These are phyloP conservation scores for Melanargia galathea DNA, from an alignment of 2,888 invertebrate species.

Conservation along the genomic window DNA sequence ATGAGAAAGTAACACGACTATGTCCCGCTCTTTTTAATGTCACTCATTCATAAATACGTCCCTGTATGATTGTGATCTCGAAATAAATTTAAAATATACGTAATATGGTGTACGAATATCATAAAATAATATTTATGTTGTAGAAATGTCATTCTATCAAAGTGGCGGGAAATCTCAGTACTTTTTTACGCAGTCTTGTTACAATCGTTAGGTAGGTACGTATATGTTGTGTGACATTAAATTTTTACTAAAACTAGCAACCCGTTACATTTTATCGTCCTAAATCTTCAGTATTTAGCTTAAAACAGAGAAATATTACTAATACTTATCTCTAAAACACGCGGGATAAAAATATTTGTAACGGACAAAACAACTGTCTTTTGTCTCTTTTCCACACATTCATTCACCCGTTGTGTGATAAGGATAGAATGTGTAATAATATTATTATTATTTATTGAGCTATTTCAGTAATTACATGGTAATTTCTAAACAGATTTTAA, in stretches of 20 bases:
- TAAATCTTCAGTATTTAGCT: background rate
- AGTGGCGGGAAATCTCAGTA: constrained; percentile 66
- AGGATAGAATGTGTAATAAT: constrained; percentile 43
- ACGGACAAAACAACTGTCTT: constrained; percentile 51
- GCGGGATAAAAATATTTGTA: constrained; percentile 43
- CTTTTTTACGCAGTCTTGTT: constrained; percentile 37
- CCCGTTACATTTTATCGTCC: background rate
- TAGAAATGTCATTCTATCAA: constrained; percentile 37
- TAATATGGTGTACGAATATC: constrained; percentile 6
- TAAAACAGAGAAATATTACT: too few relatives aligned
- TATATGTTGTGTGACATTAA: constrained; percentile 15
- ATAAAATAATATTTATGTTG: constrained; percentile 18
- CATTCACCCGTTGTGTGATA: constrained; percentile 44
- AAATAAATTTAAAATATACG: constrained; percentile 27
- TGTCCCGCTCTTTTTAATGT: constrained; percentile 81
- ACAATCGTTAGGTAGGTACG: constrained; percentile 26
- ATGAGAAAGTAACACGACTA: constrained; percentile 72
- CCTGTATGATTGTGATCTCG: constrained; percentile 5
- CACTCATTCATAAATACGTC: constrained; percentile 51
- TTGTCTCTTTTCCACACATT: constrained; percentile 52
- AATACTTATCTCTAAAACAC: constrained; percentile 31
- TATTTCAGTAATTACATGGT: constrained; percentile 35
- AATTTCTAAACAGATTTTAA: constrained; percentile 15
- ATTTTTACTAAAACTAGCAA: background rate
- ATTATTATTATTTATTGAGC: constrained; percentile 52